Base-by-base conservation (phyloP, 35 echinoderm and acorn worm genomes). In the Diadema setosum region DNA sequence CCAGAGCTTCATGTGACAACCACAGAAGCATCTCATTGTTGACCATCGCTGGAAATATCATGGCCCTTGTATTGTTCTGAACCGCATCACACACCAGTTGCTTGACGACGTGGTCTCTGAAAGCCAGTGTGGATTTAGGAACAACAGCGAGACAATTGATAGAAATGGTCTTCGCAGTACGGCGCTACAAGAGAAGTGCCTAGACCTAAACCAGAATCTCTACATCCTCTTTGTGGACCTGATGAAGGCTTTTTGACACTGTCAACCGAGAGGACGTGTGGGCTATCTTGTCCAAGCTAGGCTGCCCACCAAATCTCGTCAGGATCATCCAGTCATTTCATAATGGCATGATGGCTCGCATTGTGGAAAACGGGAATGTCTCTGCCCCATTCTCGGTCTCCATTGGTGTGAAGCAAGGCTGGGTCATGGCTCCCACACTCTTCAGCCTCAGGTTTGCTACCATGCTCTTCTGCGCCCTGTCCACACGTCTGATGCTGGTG, bases 1-100 rank as follows among this genome's bases (percentile, higher is more conserved):
- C 70, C 37, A 4, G 84, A 24, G 18, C 12, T 27, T 39, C n/a
- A 16, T 41, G 84, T 73, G 57, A 86, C 8, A 86, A 74, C 29
- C 84, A 86, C 60, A 24, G 84, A 49, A 58, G 83, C 16, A 85
- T 85, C 30, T 85, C 83, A 31, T 40, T 85, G 48, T 27, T 83
- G 21, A 55, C 15, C 48, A 83, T 83, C 17, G 81, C 81, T 6
- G 81, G 81, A 5, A 85, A 75, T 50, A 85, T 84, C 9, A n/a
- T 84, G 82, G 82, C 82, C 42, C 82, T 43, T 31, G 48, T 84
- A n/a, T n/a, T n/a, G n/a, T n/a, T n/a, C n/a, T n/a, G n/a, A n/a
- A n/a, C n/a, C n/a, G n/a, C n/a, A n/a, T n/a, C n/a, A n/a, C n/a
- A n/a, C n/a, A n/a, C n/a, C n/a, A n/a, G n/a, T n/a, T n/a, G n/a